phyloP scores from a whole-genome alignment of 1,140 invertebrate species.

The Cydia splendana region DNA sequence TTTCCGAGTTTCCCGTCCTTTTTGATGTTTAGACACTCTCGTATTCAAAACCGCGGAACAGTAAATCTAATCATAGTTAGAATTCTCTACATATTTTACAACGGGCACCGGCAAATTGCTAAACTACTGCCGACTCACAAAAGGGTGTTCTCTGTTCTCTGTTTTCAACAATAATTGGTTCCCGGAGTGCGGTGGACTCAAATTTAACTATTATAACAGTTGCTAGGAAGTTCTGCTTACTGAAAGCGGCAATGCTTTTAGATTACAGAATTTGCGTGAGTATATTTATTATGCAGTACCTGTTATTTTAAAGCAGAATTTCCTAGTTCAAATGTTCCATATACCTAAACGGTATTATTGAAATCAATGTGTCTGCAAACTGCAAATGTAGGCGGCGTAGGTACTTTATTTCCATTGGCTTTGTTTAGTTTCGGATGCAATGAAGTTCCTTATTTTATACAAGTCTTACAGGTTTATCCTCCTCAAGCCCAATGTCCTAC shows the following conservation, averaged over 20 bases:
- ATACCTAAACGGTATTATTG: too few relatives aligned
- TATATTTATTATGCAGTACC: not conserved
- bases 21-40: not conserved
- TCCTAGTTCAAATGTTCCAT: too few relatives aligned
- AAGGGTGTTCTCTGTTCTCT: conserved; percentile 38
- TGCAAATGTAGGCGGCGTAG: too few relatives aligned
- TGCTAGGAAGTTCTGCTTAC: conserved; percentile 13
- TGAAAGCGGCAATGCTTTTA: conserved; percentile 4
- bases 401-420: too few relatives aligned
- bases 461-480: too few relatives aligned
- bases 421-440: too few relatives aligned
- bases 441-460: too few relatives aligned
- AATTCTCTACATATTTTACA: not conserved
- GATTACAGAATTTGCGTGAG: not conserved
- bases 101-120: not conserved
- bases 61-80: not conserved
- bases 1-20: not conserved
- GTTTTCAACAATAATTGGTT: conserved; percentile 51
- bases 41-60: not conserved
- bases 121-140: conserved; percentile 34
- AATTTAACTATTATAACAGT: conserved; percentile 3
- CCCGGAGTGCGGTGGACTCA: conserved; percentile 38
- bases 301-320: too few relatives aligned
- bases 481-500: too few relatives aligned
- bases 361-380: too few relatives aligned